Base-by-base conservation (phyloP, 2,888 invertebrate species). In the Acanthococcus lagerstroemiae region DNA sequence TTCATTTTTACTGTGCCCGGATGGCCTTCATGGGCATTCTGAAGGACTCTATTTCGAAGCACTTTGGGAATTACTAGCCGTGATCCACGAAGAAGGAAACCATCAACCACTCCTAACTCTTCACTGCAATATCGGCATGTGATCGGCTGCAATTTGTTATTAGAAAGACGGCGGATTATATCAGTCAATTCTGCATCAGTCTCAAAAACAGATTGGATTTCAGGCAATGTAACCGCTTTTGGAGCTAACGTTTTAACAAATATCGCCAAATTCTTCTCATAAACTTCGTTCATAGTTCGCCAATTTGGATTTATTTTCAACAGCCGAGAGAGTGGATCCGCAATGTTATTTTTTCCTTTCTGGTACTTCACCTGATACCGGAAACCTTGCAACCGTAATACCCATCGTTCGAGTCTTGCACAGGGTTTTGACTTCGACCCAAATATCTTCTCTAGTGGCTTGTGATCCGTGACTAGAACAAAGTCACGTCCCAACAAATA, bases 1-100 rank as follows among this genome's bases (percentile, higher is more conserved):
- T 67, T 67, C 26, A 55, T 67, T 48, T 45, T 50, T 9, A 50
- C 21, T 48, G 65, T 67, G 12, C 65, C 67, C 17, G 55, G 67
- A 45, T 67, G 65, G 9, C 65, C 67, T 56, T 65, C 65, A 46
- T 65, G 63, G 17, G 56, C 57, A 48, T 54, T 37, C 17, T 55
- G 19, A 7, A 65, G 27, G 3, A 67, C 55, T 17, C 4, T 7
- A 4, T 24, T 48, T 6, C 57, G 24, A 17, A 60, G 25, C 6
- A 19, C 7, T 48, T 44, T n/a, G 1, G 60, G 48, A 25, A 60
- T 60, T 46, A 60, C 26, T 7, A 60, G 6, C 2, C 60, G 48
- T 6, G 7, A 22, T 25, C 60, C 60, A n/a, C 26, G 22, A 12
- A 60, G 26, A 4, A 60, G 26, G 12, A 60, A 7, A 3, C 19